Base-by-base conservation (phyloP, 2,888 invertebrate species). In the Euphydryas editha region DNA sequence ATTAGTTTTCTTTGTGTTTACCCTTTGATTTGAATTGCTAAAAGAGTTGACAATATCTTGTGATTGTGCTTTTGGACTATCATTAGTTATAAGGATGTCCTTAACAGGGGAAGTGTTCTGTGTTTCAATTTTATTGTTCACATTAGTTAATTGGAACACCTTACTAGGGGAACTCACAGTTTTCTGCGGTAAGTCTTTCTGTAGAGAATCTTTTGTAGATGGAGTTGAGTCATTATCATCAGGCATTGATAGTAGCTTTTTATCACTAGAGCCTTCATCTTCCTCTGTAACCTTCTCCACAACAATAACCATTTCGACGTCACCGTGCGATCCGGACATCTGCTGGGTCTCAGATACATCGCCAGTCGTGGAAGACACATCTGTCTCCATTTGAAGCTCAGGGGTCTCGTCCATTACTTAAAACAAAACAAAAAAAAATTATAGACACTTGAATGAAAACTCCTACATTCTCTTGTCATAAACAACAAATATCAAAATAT, bases 381-480 rank as follows among this genome's bases (percentile, higher is more conserved):
- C 88, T 56, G 88, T 88, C 78, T 90, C 91, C 88, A 89, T 88
- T 78, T 86, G 86, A 65, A 79, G 74, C 71, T 87, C 87, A 70
- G 90, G 77, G 72, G 75, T 83, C 74, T 91, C 90, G 75, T 90
- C 91, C 91, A 90, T 91, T 75, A 82, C 83, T 89, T 90, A 85
- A 73, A 72, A n/a, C n/a, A n/a, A 62, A 73, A 67, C 11, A 73
- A 62, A 65, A 58, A 10, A 62, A 46, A 67, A 63, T 56, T 54
- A 59, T 24, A 77, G 79, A 74, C 68, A 78, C 71, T 79, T 77
- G 78, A 80, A 78, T 78, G 75, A 80, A 77, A 75, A 74, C 59
- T 47, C 49, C 73, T 56, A 62, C 67, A 72, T 70, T 62, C n/a
- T 5, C 57, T 66, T 65, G 55, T 73, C 73, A 75, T 74, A 73